Conservation (phyloP, 2,113 vertebrate genomes). For the Todiramphus saurophagus region DNA sequence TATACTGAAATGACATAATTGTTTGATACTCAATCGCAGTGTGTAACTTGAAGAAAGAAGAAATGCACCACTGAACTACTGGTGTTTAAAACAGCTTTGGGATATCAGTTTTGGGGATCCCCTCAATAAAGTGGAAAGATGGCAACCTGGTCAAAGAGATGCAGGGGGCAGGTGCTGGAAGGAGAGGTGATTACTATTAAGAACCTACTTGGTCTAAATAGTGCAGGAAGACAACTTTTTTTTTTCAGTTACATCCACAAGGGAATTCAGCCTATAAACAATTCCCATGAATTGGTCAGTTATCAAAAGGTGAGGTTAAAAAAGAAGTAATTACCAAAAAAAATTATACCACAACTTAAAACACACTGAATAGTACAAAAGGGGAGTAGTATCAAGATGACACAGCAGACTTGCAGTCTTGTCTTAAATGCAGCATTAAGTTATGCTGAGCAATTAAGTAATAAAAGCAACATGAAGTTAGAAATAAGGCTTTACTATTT, state of each 20-base stretch:
- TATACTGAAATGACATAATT: not conserved
- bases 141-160: not conserved
- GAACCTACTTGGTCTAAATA: not conserved
- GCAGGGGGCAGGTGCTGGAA: fast-evolving
- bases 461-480: not conserved
- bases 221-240: not conserved
- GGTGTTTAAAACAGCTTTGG: not conserved
- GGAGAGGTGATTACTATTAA: not conserved
- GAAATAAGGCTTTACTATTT: not conserved
- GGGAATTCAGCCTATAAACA: not conserved
- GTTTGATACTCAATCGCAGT: not conserved
- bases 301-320: not conserved
- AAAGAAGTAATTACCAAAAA: not conserved
- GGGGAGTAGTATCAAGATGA: not conserved
- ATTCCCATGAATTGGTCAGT: not conserved
- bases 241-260: not conserved
- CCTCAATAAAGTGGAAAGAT: not conserved
- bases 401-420: not conserved
- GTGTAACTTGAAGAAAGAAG: not conserved
- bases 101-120: not conserved
- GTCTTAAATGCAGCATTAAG: not conserved
- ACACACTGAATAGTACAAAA: not conserved
- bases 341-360: not conserved
- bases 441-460: not conserved
- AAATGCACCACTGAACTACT: not conserved